A percentile compares a stretch with the other conserved stretches of the same genome.
phyloP scores from a whole-genome alignment of 2,888 invertebrate species.

The Diarsia brunnea region DNA sequence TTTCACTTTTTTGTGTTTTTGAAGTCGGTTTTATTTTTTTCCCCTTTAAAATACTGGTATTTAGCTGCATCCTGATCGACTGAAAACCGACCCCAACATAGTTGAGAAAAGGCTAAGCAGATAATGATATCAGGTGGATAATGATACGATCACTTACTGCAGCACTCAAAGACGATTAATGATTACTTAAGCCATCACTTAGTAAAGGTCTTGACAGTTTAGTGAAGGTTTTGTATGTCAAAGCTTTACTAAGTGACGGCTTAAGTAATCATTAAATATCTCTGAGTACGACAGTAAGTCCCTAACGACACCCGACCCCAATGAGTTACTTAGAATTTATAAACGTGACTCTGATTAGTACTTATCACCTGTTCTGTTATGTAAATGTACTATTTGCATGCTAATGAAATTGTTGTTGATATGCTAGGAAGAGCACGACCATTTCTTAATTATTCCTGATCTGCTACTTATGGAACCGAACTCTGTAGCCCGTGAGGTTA shows the following conservation, averaged over 20 bases:
- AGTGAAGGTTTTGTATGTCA: too few species aligned
- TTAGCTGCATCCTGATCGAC: background rate
- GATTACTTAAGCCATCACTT: too few species aligned
- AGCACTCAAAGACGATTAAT: too few species aligned
- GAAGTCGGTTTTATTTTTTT: too few species aligned
- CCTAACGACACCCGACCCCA: slow-evolving; percentile 9
- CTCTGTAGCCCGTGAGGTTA: background rate
- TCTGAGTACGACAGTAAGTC: too few species aligned
- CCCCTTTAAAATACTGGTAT: too few species aligned
- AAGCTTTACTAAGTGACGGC: too few species aligned
- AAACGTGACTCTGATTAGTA: slow-evolving; percentile 28
- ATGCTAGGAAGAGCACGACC: slow-evolving; percentile 22
- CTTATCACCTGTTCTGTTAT: slow-evolving; percentile 41
- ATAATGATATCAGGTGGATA: background rate
- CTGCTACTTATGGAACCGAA: slow-evolving; percentile 5
- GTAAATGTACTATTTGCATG: slow-evolving; percentile 48
- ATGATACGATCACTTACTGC: slow-evolving; percentile 24
- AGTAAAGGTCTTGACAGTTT: too few species aligned
- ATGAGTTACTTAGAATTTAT: slow-evolving; percentile 29
- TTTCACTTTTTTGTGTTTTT: too few species aligned
- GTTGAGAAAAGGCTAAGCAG: background rate
- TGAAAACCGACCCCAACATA: background rate
- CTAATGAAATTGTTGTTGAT: slow-evolving; percentile 53
- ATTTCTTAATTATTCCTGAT: slow-evolving; percentile 21
- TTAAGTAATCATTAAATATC: too few species aligned